phyloP scores from a whole-genome alignment of 2,113 vertebrate genomes.

The Nothoprocta pentlandii region DNA sequence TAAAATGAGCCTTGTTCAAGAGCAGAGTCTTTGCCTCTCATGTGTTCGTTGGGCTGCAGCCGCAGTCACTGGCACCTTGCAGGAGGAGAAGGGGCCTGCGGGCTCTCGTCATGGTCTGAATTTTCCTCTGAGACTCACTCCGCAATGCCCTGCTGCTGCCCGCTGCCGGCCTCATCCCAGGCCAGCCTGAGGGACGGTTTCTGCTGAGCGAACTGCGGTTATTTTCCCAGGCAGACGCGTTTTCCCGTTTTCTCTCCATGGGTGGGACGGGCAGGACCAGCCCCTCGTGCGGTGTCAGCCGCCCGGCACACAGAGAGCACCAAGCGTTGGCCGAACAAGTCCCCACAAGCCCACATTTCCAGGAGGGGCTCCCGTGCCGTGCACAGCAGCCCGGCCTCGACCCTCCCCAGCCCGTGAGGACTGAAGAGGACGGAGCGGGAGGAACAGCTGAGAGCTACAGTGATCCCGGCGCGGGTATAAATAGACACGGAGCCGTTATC shows the following conservation, averaged over 20 bases:
- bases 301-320: not conserved
- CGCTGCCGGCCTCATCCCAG: not conserved
- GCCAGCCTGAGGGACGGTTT: not conserved
- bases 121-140: not conserved
- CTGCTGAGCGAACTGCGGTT: not conserved
- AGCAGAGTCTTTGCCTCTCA: not conserved
- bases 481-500: constrained; percentile 74
- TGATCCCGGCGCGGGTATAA: constrained; percentile 66
- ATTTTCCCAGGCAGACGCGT: not conserved
- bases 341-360: constrained; percentile 5
- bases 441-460: constrained; percentile 78
- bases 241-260: not conserved
- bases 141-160: not conserved
- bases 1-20: not conserved
- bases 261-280: not conserved
- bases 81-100: not conserved
- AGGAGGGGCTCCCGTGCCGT: constrained; percentile 22
- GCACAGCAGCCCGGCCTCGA: constrained; percentile 44
- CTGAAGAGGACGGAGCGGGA: constrained; percentile 56
- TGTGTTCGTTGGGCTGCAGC: not conserved
- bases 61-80: not conserved
- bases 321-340: not conserved
- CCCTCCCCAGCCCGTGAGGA: not conserved
- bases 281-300: not conserved
- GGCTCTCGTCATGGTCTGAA: not conserved